Percentiles rank a stretch among this genome's conserved stretches.
Evolutionary conservation across 2,113 vertebrate genomes (phyloP).

Genomic region (Agelaius phoeniceus): DNA sequence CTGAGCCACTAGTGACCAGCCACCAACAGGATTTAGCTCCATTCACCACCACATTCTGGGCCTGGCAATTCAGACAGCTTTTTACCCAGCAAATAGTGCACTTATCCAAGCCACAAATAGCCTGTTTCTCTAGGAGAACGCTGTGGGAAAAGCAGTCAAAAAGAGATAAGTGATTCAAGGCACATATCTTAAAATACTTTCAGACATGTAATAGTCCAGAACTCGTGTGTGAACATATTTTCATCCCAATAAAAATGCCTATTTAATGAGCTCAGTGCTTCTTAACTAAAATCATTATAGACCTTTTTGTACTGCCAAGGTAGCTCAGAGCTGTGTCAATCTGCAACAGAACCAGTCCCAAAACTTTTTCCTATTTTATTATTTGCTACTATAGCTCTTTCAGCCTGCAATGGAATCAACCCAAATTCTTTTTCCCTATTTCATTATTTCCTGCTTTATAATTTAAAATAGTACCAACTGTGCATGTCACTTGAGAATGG

Average conservation of each 20-base stretch:
- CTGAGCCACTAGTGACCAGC: neutral
- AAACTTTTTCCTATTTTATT: neutral
- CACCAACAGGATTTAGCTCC: neutral
- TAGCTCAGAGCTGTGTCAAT: neutral
- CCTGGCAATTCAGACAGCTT: neutral
- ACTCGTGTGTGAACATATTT: neutral
- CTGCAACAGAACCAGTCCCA: neutral
- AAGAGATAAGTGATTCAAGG: neutral
- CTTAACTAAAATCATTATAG: neutral
- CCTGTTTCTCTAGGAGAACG: neutral
- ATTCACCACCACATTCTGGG: neutral
- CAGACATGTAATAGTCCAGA: neutral
- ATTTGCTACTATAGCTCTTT: neutral
- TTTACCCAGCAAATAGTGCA: neutral
- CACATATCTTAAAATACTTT: neutral
- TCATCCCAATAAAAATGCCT: neutral
- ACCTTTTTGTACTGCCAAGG: neutral
- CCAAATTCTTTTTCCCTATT: neutral
- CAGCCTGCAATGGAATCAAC: neutral
- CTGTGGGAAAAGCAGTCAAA: neutral
- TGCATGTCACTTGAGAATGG: neutral
- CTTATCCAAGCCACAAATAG: neutral
- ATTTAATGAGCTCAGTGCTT: neutral
- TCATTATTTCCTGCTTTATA: neutral
- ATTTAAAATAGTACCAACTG: neutral